Conservation (phyloP, 2,888 invertebrate genomes). For the Celastrina argiolus region DNA sequence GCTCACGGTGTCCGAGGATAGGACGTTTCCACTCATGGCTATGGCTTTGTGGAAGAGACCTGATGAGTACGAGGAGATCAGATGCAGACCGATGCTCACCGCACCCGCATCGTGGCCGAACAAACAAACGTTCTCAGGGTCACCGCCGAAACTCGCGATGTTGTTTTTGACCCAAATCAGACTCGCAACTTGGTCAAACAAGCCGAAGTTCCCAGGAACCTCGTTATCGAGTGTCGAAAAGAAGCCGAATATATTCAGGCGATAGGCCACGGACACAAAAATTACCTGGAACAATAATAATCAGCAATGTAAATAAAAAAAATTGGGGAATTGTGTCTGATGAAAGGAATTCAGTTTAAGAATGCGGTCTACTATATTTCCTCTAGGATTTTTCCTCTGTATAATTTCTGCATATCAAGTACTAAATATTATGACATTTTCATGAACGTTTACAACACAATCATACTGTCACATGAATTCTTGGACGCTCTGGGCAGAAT, state of each 20-base stretch:
- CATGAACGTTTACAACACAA: too few relatives aligned
- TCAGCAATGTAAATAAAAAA: neutral
- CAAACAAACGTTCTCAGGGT: slow-evolving; percentile 84
- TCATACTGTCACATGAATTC: too few relatives aligned
- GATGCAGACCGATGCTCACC: slow-evolving; percentile 86
- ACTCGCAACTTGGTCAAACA: slow-evolving; percentile 89
- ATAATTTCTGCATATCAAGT: too few relatives aligned
- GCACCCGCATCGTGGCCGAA: slow-evolving; percentile 90
- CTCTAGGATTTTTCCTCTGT: too few relatives aligned
- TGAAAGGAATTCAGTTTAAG: neutral
- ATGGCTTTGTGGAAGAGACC: slow-evolving; percentile 86
- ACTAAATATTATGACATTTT: too few relatives aligned
- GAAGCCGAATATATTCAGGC: slow-evolving; percentile 90
- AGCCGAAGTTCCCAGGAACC: slow-evolving; percentile 87
- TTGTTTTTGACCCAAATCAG: slow-evolving; percentile 87
- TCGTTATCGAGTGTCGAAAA: slow-evolving; percentile 87
- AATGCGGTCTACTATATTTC: too few relatives aligned
- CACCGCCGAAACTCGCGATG: slow-evolving; percentile 85
- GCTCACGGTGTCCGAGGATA: slow-evolving; percentile 80
- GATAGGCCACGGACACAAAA: slow-evolving; percentile 87
- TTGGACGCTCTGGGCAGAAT: too few relatives aligned
- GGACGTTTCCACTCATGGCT: slow-evolving; percentile 87
- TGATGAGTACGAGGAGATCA: slow-evolving; percentile 81
- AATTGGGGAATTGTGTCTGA: neutral
- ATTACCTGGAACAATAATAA: slow-evolving; percentile 76